These are phyloP conservation scores for Lucilia cuprina DNA, from an alignment of 1,140 invertebrate genomes.

Conservation along the genomic window DNA sequence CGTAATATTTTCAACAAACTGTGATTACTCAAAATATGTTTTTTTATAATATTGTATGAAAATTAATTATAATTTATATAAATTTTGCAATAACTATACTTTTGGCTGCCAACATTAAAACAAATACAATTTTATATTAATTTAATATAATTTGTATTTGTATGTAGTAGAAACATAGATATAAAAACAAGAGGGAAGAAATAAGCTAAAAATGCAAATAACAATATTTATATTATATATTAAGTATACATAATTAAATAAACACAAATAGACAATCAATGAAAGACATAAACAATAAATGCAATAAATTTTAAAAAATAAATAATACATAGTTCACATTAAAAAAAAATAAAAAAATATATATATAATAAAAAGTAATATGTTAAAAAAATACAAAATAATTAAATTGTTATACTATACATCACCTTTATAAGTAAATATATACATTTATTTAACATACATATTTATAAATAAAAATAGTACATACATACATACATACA, in stretches of 20 bases:
- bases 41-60: neutral
- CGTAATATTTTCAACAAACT: no score
- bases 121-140: neutral
- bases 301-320: neutral
- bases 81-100: neutral
- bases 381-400: no score
- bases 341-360: neutral
- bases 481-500: no score
- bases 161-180: neutral
- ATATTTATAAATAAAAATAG: no score
- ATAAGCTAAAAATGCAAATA: no score
- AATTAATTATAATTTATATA: conserved; percentile 5
- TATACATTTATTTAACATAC: no score
- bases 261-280: conserved; percentile 2
- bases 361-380: neutral
- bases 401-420: no score
- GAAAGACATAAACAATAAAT: neutral
- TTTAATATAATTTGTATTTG: neutral
- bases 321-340: neutral
- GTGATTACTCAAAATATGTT: neutral
- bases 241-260: neutral
- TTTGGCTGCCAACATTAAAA: neutral
- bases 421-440: no score
- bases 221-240: neutral
- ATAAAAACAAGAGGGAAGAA: neutral